A percentile compares a stretch with the other conserved stretches of the same genome.
phyloP scores from a whole-genome alignment of 2,888 invertebrate species.

The Lithodes maja region DNA sequence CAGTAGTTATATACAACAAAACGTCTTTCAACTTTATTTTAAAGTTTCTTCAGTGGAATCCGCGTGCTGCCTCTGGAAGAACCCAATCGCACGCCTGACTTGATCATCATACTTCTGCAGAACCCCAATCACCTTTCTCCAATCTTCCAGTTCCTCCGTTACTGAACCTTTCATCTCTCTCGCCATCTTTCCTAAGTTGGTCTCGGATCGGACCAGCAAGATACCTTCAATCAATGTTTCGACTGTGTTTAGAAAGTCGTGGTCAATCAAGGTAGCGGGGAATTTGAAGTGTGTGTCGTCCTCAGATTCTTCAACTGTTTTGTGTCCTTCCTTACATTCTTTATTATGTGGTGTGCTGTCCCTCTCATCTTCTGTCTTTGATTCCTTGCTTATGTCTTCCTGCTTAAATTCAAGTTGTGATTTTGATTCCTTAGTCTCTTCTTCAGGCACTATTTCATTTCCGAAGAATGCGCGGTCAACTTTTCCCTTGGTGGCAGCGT shows the following conservation, averaged over 20 bases:
- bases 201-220: slow-evolving; percentile 27
- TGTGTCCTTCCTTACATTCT: no score
- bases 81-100: slow-evolving; percentile 47
- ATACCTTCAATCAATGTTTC: slow-evolving; percentile 50
- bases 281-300: slow-evolving; percentile 29
- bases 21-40: no score
- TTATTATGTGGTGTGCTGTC: no score
- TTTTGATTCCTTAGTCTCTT: not conserved
- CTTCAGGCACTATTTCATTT: not conserved
- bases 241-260: slow-evolving; percentile 35
- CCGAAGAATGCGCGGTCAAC: not conserved
- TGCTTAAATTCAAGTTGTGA: no score
- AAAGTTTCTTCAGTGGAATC: not conserved
- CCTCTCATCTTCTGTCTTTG: not conserved
- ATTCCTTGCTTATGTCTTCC: not conserved
- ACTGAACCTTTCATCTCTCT: slow-evolving; percentile 41
- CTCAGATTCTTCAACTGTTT: not conserved
- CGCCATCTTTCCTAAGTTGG: slow-evolving; percentile 34
- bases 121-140: slow-evolving; percentile 30
- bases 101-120: slow-evolving; percentile 57
- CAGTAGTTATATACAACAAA: no score
- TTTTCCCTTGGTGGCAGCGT: not conserved
- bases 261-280: not conserved
- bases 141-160: slow-evolving; percentile 24
- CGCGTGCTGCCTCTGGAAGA: slow-evolving; percentile 38